Evolutionary conservation across 2,113 vertebrate genomes (phyloP).

Genomic region (Parotia lawesii): DNA sequence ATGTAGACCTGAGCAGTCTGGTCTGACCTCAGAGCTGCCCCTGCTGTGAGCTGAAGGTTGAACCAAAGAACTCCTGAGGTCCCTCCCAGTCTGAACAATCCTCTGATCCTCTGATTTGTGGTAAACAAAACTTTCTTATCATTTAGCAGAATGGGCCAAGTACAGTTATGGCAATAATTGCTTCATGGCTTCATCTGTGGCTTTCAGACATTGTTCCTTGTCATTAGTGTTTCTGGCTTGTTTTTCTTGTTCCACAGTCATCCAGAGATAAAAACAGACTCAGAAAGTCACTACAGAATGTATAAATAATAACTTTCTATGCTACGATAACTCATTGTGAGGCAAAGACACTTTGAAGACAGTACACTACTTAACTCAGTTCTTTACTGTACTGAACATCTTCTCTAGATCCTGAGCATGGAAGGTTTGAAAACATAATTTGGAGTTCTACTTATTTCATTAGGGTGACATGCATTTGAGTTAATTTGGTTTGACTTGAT

Average conservation of each 20-base stretch:
- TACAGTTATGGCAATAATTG: background rate
- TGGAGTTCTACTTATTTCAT: background rate
- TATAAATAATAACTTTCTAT: background rate
- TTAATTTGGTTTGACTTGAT: slow-evolving; percentile 3
- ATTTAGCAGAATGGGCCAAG: background rate
- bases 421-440: background rate
- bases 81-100: rapidly evolving
- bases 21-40: background rate
- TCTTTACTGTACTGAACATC: background rate
- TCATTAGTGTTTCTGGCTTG: background rate
- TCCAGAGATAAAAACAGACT: background rate
- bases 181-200: background rate
- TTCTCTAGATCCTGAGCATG: background rate
- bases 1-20: background rate
- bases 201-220: background rate
- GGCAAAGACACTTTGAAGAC: background rate
- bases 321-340: background rate
- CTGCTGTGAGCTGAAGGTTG: background rate
- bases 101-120: background rate
- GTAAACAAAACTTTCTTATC: background rate
- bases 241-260: background rate
- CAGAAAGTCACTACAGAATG: background rate
- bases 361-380: background rate
- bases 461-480: background rate
- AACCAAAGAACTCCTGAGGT: background rate